phyloP scores from a whole-genome alignment of 2,113 vertebrate species.

The Oryzias javanicus region DNA sequence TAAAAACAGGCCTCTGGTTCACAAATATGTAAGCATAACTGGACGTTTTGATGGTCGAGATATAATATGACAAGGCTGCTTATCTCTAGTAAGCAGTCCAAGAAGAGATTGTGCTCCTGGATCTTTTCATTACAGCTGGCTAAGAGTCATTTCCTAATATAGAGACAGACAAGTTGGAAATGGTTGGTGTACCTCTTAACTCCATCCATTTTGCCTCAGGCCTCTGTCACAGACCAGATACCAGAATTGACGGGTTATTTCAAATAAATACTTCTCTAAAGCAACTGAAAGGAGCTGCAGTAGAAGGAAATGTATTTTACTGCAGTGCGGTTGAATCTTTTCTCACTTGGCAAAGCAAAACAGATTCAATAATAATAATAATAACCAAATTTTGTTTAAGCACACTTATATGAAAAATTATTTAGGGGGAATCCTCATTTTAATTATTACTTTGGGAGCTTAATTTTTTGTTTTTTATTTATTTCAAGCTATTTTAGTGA shows the following conservation, averaged over 20 bases:
- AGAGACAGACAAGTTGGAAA: slow-evolving; percentile 48
- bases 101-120: slow-evolving; percentile 22
- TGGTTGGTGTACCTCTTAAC: slow-evolving; percentile 62
- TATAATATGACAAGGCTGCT: slow-evolving; percentile 7
- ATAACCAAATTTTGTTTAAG: background rate
- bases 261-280: slow-evolving; percentile 52
- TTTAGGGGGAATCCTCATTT: too few species aligned
- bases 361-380: background rate
- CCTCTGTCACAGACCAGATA: slow-evolving; percentile 43
- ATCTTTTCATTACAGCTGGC: slow-evolving; percentile 38
- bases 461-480: too few species aligned
- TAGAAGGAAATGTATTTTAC: slow-evolving; percentile 25
- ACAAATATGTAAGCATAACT: background rate
- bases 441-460: too few species aligned
- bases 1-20: background rate
- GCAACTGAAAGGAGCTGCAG: slow-evolving; percentile 32
- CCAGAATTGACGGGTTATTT: slow-evolving; percentile 43
- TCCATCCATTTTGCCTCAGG: slow-evolving; percentile 49
- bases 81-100: slow-evolving; percentile 31
- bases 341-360: slow-evolving; percentile 8
- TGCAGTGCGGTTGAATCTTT: background rate
- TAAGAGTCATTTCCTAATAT: slow-evolving; percentile 45
- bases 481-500: too few species aligned
- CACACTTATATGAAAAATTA: too few species aligned
- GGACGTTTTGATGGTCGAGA: slow-evolving; percentile 18